Percentiles rank a stretch among this genome's conserved stretches.
phyloP scores from a whole-genome alignment of 2,113 vertebrate genomes.

The Anseranas semipalmata region DNA sequence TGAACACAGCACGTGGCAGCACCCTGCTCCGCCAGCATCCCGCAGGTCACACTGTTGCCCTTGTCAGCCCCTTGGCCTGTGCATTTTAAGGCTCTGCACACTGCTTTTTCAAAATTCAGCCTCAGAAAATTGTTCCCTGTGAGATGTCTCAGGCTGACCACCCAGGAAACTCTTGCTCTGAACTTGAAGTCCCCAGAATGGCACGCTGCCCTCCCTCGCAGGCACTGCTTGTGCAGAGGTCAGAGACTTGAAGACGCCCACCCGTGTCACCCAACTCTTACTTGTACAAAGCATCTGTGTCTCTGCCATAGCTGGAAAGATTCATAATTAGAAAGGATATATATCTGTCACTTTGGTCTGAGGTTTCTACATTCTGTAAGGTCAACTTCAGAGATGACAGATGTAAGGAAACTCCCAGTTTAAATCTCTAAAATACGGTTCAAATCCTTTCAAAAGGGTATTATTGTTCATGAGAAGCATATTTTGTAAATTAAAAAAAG shows the following conservation, averaged over 20 bases:
- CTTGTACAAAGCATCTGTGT: not conserved
- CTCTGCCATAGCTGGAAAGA: not conserved
- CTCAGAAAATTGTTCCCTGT: not conserved
- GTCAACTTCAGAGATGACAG: not conserved
- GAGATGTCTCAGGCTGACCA: not conserved
- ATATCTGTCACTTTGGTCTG: not conserved
- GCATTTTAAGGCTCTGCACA: not conserved
- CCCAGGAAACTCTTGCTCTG: fast-evolving
- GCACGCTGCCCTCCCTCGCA: not conserved
- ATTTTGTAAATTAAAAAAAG: not conserved
- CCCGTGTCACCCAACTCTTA: not conserved
- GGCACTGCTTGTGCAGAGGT: not conserved
- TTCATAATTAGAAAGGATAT: not conserved
- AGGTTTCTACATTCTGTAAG: not conserved
- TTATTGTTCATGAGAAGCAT: not conserved
- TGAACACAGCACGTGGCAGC: not conserved
- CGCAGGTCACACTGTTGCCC: fast-evolving
- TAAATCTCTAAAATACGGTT: not conserved
- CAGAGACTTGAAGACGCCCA: not conserved
- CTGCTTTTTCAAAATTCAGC: not conserved
- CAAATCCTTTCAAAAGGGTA: not conserved
- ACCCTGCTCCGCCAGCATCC: not conserved
- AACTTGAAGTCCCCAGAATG: not conserved
- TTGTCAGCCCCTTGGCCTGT: not conserved
- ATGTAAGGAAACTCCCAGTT: not conserved